Conservation (phyloP, 2,797 vertebrate genomes). For the Thripadectes ignobilis region DNA sequence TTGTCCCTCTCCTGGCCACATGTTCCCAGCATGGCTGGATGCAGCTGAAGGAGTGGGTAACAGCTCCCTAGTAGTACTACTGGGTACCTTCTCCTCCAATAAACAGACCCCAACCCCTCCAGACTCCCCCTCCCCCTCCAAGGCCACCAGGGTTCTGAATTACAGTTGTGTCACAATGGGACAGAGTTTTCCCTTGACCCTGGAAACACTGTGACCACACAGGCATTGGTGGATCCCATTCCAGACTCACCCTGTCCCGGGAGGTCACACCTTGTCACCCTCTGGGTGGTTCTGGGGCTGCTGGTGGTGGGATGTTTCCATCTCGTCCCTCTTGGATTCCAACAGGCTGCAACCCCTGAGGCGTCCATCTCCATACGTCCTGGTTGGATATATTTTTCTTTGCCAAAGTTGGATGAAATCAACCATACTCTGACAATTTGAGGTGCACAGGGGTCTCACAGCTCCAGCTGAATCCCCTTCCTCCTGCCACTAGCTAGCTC, state of each 20-base stretch:
- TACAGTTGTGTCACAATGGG: constrained; percentile 3
- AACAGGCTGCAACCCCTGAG: neutral
- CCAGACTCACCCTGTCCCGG: neutral
- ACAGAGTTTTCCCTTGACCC: neutral
- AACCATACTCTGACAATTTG: neutral
- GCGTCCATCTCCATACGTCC: rapidly evolving
- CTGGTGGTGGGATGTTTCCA: neutral
- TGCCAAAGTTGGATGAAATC: neutral
- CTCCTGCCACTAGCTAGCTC: neutral
- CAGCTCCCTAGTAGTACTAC: neutral
- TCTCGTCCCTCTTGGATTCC: neutral
- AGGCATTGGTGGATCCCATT: neutral
- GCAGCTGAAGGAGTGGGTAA: neutral
- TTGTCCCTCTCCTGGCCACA: neutral
- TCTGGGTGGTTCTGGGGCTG: neutral
- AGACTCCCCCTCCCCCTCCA: rapidly evolving
- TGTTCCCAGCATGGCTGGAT: neutral
- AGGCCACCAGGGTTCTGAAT: neutral
- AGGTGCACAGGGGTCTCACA: neutral
- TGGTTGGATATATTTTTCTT: neutral
- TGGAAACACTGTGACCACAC: neutral
- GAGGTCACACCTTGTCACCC: neutral
- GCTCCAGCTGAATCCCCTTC: neutral
- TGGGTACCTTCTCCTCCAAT: neutral
- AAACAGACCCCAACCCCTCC: neutral